Evolutionary conservation across 1,140 invertebrate genomes (phyloP), one percentile per base, ranked within the genome.

Genomic region (Tetraneura akinire): DNA sequence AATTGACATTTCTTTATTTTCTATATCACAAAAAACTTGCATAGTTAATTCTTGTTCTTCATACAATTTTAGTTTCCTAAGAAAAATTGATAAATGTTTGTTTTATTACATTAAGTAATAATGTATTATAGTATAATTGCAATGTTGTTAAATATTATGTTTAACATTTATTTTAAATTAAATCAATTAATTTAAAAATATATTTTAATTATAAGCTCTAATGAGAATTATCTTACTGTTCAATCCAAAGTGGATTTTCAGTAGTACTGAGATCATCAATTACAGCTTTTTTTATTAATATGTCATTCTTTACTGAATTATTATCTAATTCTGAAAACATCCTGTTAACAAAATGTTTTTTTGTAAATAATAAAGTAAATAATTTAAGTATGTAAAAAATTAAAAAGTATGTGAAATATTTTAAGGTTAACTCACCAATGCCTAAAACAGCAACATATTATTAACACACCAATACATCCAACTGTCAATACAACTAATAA

Each of bases 11-110:
- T 78, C 74, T 42, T 60, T 71, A 55, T 71, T 81, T 64, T 81
- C 81, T 60, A 80, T 6, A 83, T 92, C 91, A 84, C 90, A 94
- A 83, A 95, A 95, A 1, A 96, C 94, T 86, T 95, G 94, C 94
- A 96, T 96, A 21, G 93, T 96, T 73, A 96, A 86, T 86, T 96
- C 94, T 86, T 96, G 95, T 84, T 96, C 95, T 85, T 96, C 95
- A 84, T 96, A 96, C 0, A 94, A 89, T 84, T 96, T 92, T 21
- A 95, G 86, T 88, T 95, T 95, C 83, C 92, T 93, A 73, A 14
- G 83, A 85, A 83, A 82, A 82, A 83, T 81, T 80, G 81, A 71
- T 11, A n/a, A 29, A 37, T 37, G 8, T 37, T 8, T 4, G 32
- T 37, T 37, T 37, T 37, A 37, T 37, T 4, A 4, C 8, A 4